phyloP scores from a whole-genome alignment of 2,113 vertebrate genomes.

The Psilopsiagon aymara region DNA sequence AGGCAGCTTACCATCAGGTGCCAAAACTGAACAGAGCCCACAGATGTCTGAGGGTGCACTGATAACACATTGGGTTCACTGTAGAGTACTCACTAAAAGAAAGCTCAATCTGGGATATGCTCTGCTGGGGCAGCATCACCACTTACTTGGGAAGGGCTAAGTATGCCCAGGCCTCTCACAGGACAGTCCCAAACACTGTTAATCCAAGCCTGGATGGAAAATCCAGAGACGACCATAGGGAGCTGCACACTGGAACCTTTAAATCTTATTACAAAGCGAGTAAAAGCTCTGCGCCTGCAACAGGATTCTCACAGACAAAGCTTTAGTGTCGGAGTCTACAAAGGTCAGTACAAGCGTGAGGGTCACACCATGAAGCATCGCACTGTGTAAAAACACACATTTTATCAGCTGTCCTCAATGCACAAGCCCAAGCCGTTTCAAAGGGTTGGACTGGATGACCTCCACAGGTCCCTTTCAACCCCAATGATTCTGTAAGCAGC shows the following conservation, averaged over 20 bases:
- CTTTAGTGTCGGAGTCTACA: background rate
- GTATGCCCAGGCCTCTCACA: background rate
- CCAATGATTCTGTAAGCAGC: background rate
- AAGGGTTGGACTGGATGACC: background rate
- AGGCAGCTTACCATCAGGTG: background rate
- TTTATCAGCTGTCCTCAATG: background rate
- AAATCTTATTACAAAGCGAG: background rate
- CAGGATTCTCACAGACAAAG: background rate
- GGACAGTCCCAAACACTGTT: background rate
- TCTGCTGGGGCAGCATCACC: background rate
- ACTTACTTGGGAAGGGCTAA: background rate
- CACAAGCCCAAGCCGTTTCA: background rate
- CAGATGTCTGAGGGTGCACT: background rate
- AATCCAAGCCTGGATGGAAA: background rate
- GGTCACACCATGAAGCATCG: background rate
- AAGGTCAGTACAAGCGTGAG: fast-evolving
- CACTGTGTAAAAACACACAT: background rate
- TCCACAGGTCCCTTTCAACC: background rate
- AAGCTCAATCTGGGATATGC: background rate
- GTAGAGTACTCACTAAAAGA: background rate
- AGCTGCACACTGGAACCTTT: background rate
- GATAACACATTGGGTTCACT: background rate
- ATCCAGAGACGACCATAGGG: fast-evolving
- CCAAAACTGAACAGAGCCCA: background rate
- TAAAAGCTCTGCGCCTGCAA: background rate